Evolutionary conservation across 92 coral and sea anemone species (phyloP).

Genomic region (Bergia sp.): DNA sequence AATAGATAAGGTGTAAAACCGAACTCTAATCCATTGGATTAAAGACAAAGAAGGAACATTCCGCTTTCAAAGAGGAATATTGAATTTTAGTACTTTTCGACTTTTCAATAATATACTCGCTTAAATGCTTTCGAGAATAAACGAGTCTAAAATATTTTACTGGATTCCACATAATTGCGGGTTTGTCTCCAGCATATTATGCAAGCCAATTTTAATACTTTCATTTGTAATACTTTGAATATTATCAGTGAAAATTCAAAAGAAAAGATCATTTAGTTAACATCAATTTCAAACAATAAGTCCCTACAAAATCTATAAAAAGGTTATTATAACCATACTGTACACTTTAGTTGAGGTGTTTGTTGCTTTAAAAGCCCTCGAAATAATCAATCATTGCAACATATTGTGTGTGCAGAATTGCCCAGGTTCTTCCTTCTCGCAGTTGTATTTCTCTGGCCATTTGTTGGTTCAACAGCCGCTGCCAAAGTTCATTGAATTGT

Average conservation of each 20-base stretch:
- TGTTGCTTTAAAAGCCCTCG: conserved; percentile 21
- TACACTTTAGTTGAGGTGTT: conserved; percentile 13
- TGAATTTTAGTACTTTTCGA: not conserved
- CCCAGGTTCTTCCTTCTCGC: not conserved
- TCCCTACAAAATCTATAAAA: conserved; percentile 33
- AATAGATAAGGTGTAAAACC: conserved; percentile 21
- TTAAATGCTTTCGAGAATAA: not conserved
- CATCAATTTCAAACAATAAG: conserved; percentile 29
- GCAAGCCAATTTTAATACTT: conserved; percentile 4
- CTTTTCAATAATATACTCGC: not conserved
- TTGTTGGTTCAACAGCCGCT: not conserved
- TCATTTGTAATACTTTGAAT: conserved; percentile 34
- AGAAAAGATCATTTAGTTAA: conserved; percentile 28
- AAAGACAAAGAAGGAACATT: conserved; percentile 23
- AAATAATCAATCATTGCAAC: conserved; percentile 10
- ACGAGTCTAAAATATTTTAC: not conserved
- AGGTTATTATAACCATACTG: conserved; percentile 25
- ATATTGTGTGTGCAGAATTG: not conserved
- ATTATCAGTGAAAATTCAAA: conserved; percentile 12
- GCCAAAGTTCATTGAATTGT: not conserved
- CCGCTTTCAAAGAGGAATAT: conserved; percentile 42
- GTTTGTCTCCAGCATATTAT: conserved; percentile 25
- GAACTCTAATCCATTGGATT: conserved; percentile 42
- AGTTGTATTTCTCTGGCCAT: not conserved
- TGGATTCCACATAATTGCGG: conserved; percentile 15